phyloP scores from a whole-genome alignment of 1,140 invertebrate genomes.

The Bombus breviceps region DNA sequence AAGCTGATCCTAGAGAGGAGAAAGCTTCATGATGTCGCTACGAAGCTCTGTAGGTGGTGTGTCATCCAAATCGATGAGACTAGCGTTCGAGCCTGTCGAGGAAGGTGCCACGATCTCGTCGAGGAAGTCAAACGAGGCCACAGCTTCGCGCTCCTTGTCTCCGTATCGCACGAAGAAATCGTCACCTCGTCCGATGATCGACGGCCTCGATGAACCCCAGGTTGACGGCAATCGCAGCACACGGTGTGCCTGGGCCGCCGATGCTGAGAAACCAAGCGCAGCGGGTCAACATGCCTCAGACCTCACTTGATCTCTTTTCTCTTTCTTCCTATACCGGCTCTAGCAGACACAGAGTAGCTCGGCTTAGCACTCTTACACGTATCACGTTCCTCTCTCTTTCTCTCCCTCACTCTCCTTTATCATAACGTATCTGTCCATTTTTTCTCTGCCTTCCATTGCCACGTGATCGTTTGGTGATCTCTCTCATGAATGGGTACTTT shows the following conservation, averaged over 20 bases:
- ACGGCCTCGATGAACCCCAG: constrained; percentile 83
- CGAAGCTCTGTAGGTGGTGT: constrained; percentile 54
- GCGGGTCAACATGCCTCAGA: constrained; percentile 76
- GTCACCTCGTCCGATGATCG: constrained; percentile 87
- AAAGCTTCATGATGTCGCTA: constrained; percentile 70
- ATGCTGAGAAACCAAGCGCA: constrained; percentile 83
- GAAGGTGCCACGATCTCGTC: constrained; percentile 84
- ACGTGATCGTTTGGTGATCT: constrained; percentile 48
- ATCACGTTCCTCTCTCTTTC: constrained; percentile 54
- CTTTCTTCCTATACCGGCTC: constrained; percentile 72
- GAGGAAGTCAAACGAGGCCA: constrained; percentile 91
- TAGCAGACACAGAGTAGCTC: constrained; percentile 78
- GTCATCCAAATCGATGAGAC: constrained; percentile 58
- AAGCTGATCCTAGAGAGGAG: constrained; percentile 61
- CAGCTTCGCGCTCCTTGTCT: constrained; percentile 89
- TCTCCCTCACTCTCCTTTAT: constrained; percentile 46
- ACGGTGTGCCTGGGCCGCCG: constrained; percentile 84
- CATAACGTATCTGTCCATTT: not conserved
- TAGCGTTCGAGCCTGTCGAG: constrained; percentile 81
- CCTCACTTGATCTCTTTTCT: constrained; percentile 70
- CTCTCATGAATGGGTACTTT: constrained; percentile 28
- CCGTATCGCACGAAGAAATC: constrained; percentile 90
- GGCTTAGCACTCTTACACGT: constrained; percentile 74
- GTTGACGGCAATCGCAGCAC: constrained; percentile 82
- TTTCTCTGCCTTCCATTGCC: constrained; percentile 33